Base-by-base conservation (phyloP, 2,888 invertebrate species). In the Cantharis rufa region DNA sequence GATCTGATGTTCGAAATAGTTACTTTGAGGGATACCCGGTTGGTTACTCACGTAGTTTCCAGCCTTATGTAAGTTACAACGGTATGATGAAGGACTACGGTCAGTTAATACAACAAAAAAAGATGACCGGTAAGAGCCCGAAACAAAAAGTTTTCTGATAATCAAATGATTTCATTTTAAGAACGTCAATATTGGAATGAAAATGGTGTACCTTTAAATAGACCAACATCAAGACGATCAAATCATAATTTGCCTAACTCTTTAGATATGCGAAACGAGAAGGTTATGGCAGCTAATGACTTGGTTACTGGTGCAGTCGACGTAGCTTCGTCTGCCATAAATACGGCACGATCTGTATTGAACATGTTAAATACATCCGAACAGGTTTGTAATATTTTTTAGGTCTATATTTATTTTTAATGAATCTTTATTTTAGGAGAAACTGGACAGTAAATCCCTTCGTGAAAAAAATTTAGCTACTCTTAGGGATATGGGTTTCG, bases 401-500 rank as follows among this genome's bases (percentile, higher is more conserved):
- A 4, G 3, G 21, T 1, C 9, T 18, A 16, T 24, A 13, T 0
- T 48, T 48, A 1, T n/a, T 48, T 7, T 48, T 48, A 1, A 48
- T 48, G n/a, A 48, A 48, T 48, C 1, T 7, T 28, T 7, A n/a
- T 48, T 48, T 48, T 48, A 62, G 32, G 21, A 15, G n/a, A 63
- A 71, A 48, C n/a, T n/a, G 28, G 27, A 72, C 18, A 16, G 15
- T 15, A 64, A 85, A 74, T 83, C 85, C 3, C 83, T 83, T 7
- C 83, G 86, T 13, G 88, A 87, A 76, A 85, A 82, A 15, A 86
- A 85, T 73, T 82, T 89, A 62, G 81, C 84, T 62, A 83, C 84
- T n/a, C 82, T 89, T 62, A 82, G 84, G 4, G 89, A 89, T 77
- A 89, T 89, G 89, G 89, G 89, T 15, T 89, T 89, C 80, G 83